phyloP scores from a whole-genome alignment of 1,140 invertebrate species.

The Rhyzopertha dominica region DNA sequence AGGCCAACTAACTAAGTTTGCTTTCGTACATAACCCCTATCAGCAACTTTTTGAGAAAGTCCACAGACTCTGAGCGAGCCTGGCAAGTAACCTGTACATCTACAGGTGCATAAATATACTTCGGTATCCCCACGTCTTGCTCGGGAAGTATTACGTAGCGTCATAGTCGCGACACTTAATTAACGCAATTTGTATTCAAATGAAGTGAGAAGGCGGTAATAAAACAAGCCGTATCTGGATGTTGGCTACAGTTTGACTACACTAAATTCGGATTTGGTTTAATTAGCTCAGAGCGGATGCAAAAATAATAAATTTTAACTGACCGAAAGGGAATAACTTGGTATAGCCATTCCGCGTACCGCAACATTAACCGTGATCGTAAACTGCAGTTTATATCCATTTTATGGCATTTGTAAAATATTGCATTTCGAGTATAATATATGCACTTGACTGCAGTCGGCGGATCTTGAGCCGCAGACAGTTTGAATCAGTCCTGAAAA shows the following conservation, averaged over 20 bases:
- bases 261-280: conserved; percentile 34
- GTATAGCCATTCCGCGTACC: conserved; percentile 40
- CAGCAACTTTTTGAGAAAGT: too few relatives aligned
- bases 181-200: too few relatives aligned
- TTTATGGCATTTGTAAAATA: conserved; percentile 48
- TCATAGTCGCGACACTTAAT: too few relatives aligned
- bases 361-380: conserved; percentile 46
- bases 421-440: conserved; percentile 46
- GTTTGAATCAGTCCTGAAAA: conserved; percentile 8
- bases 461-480: conserved; percentile 9
- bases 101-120: too few relatives aligned
- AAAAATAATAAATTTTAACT: conserved; percentile 47
- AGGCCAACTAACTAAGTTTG: too few relatives aligned
- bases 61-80: too few relatives aligned
- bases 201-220: too few relatives aligned
- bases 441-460: conserved; percentile 40
- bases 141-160: too few relatives aligned
- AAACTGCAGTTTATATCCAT: conserved; percentile 46
- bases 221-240: too few relatives aligned
- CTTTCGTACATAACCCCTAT: too few relatives aligned
- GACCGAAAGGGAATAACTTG: conserved; percentile 40
- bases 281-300: conserved; percentile 43
- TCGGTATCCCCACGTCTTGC: too few relatives aligned
- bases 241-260: conserved; percentile 26
- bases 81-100: too few relatives aligned